Evolutionary conservation across 2,797 vertebrate genomes (phyloP), one percentile per base, ranked within the genome.

Genomic region (Bradypodion ventrale): DNA sequence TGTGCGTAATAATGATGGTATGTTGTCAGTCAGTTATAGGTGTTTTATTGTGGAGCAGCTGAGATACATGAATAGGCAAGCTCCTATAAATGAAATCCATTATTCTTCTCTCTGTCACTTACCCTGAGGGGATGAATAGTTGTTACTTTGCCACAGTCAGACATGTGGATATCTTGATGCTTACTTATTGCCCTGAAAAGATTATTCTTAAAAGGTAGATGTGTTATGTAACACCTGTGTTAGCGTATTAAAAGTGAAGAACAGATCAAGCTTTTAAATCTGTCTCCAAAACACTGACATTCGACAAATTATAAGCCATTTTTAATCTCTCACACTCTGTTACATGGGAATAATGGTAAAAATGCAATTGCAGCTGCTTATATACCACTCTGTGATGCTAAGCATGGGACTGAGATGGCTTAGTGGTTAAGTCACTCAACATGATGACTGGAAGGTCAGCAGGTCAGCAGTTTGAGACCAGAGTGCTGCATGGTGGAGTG

Each of bases 121-220:
- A 44, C 32, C 56, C 32, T 49, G 15, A 29, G 44, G 59, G 75
- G 27, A 19, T 72, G 60, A 78, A 78, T 78, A 72, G 42, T 72
- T 82, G 40, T 65, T 72, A 8, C 56, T 10, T 78, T 75, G 85
- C 72, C 72, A 75, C 75, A 60, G 8, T 70, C 68, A 60, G 69
- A 73, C n/a, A 75, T 32, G 62, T 56, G 19, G 66, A 74, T 66
- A 37, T 68, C 32, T 84, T 78, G 35, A 65, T 63, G 32, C 44
- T 78, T 56, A 46, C 60, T 83, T 77, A 35, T 84, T 40, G 7
- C 83, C 76, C 65, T 78, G 76, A 72, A 84, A 78, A 84, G 66
- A 78, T 72, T 25, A 52, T 19, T 56, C 5, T 56, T 56, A 56
- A 56, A 56, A 56, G 56, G 52, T 15, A 56, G 13, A 56, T 56